These are phyloP conservation scores for Polypterus bichir DNA, from an alignment of 2,113 vertebrate species.

Conservation along the genomic window DNA sequence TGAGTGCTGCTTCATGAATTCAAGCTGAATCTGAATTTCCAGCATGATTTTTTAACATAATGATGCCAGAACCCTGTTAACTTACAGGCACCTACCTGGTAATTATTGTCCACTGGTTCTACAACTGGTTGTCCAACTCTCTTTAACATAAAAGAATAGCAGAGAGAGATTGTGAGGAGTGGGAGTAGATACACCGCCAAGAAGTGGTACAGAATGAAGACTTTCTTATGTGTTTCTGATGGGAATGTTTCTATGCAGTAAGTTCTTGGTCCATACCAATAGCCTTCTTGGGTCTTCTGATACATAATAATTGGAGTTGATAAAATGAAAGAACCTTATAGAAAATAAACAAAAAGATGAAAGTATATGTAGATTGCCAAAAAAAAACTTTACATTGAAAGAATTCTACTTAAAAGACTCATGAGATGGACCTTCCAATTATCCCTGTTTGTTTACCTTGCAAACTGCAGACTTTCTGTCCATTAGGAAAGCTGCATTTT, in stretches of 20 bases:
- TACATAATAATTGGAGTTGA: slow-evolving; percentile 59
- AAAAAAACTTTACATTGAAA: not conserved
- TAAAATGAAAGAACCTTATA: slow-evolving; percentile 52
- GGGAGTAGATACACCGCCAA: slow-evolving; percentile 59
- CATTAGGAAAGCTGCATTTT: not conserved
- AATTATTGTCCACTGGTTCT: slow-evolving; percentile 60
- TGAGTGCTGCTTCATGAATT: too few relatives aligned
- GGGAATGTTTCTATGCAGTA: slow-evolving; percentile 65
- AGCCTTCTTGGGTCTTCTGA: slow-evolving; percentile 58
- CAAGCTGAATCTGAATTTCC: too few relatives aligned
- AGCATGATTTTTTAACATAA: too few relatives aligned
- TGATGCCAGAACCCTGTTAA: too few relatives aligned
- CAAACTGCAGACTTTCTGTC: not conserved
- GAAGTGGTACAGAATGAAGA: slow-evolving; percentile 65
- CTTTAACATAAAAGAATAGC: slow-evolving; percentile 67
- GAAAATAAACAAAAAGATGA: slow-evolving; percentile 1
- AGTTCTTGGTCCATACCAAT: slow-evolving; percentile 60
- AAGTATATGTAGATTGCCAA: not conserved
- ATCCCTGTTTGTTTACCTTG: not conserved
- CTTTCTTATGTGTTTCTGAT: slow-evolving; percentile 53
- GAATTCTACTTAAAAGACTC: not conserved
- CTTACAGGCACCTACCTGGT: slow-evolving; percentile 40
- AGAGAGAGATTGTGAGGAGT: slow-evolving; percentile 56
- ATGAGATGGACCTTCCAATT: not conserved
- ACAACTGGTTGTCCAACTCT: slow-evolving; percentile 56